Conservation (phyloP, 2,113 vertebrate genomes). For the Calyptommatus sinebrachiatus region DNA sequence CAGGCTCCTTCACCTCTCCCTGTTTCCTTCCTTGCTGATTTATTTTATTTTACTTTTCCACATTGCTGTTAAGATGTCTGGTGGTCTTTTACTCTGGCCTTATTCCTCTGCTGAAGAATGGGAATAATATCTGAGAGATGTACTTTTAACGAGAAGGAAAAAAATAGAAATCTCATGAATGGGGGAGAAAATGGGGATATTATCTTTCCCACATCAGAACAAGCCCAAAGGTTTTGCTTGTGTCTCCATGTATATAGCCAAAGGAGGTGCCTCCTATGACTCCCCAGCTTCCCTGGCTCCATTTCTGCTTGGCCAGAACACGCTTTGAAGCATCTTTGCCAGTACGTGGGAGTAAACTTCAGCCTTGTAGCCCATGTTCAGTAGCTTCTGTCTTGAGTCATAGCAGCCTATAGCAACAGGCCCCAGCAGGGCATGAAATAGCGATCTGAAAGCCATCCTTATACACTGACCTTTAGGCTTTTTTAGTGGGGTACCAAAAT, state of each 20-base stretch:
- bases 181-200: background rate
- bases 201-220: background rate
- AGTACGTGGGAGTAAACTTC: too few relatives aligned
- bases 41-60: too few relatives aligned
- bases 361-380: too few relatives aligned
- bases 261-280: slow-evolving; percentile 4
- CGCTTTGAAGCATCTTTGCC: background rate
- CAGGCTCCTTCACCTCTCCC: background rate
- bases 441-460: too few relatives aligned
- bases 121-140: background rate
- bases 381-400: too few relatives aligned
- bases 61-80: too few relatives aligned
- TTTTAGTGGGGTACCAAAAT: too few relatives aligned
- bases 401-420: too few relatives aligned
- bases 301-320: slow-evolving; percentile 14
- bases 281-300: background rate
- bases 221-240: background rate
- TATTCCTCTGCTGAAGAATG: slow-evolving; percentile 16
- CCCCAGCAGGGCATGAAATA: too few relatives aligned
- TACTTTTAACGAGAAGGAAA: background rate
- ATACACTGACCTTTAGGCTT: too few relatives aligned
- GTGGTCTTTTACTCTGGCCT: slow-evolving; percentile 11
- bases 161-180: background rate
- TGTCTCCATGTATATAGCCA: too few relatives aligned
- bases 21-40: too few relatives aligned